These are phyloP conservation scores for Silurus glanis DNA, from an alignment of 2,113 vertebrate species.

Conservation along the genomic window DNA sequence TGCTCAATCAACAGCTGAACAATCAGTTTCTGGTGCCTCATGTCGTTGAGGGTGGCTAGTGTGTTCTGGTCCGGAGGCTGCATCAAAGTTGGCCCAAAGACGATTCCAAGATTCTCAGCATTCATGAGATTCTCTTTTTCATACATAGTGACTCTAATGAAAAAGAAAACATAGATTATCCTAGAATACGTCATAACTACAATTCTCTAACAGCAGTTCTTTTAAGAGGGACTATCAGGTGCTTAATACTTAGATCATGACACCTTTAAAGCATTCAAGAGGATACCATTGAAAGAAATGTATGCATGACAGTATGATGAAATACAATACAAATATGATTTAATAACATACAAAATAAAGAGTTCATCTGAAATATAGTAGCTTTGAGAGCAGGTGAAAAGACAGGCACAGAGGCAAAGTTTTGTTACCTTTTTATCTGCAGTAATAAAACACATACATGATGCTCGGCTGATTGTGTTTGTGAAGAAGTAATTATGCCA, in stretches of 20 bases:
- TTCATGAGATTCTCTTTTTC: conserved; percentile 98
- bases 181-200: neutral
- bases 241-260: neutral
- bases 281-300: neutral
- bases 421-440: neutral
- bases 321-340: neutral
- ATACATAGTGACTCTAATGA: conserved; percentile 86
- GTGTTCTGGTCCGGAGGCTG: conserved; percentile 92
- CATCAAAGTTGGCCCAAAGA: conserved; percentile 97
- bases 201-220: neutral
- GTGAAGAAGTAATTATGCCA: neutral
- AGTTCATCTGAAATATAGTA: neutral
- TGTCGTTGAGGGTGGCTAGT: conserved; percentile 91
- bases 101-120: conserved; percentile 93
- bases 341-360: neutral
- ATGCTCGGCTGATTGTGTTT: neutral
- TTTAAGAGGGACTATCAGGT: neutral
- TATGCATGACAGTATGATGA: neutral
- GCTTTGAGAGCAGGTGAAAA: neutral
- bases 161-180: conserved; percentile 29
- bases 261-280: neutral
- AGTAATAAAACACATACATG: neutral
- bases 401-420: neutral
- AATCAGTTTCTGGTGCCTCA: conserved; percentile 95
- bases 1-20: conserved; percentile 96